Percentiles rank a stretch among this genome's conserved stretches.
phyloP scores from a whole-genome alignment of 1,140 invertebrate species.

The Acromyrmex charruanus region DNA sequence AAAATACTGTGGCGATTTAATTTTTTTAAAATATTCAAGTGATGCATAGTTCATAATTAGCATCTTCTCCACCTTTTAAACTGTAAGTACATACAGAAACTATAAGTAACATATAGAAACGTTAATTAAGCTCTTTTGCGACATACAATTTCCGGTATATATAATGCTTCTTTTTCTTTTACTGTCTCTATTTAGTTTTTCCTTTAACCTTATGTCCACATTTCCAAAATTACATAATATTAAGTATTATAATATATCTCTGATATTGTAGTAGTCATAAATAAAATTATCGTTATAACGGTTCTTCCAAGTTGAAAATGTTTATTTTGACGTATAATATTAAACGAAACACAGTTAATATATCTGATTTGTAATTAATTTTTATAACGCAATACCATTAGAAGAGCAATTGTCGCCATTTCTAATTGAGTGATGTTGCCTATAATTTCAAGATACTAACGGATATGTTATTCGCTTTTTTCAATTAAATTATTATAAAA shows the following conservation, averaged over 20 bases:
- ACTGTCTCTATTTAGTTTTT: no score
- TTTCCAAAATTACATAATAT: neutral
- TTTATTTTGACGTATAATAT: neutral
- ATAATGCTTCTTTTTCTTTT: neutral
- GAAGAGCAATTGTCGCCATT: neutral
- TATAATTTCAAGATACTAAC: neutral
- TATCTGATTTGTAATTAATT: neutral
- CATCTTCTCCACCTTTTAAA: neutral
- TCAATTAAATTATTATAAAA: neutral
- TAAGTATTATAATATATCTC: neutral
- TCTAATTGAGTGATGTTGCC: no score
- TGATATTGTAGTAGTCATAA: neutral
- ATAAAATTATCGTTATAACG: neutral
- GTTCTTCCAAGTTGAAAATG: neutral
- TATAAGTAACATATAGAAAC: neutral
- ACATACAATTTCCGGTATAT: neutral
- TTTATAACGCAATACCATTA: neutral
- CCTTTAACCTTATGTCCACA: no score
- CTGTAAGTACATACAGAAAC: neutral
- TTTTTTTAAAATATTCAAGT: neutral
- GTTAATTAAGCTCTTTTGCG: neutral
- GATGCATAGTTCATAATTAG: constrained; percentile 27
- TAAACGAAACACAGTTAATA: neutral
- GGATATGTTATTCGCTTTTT: neutral
- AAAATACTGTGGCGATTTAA: neutral